phyloP scores from a whole-genome alignment of 2,888 invertebrate species.

The Alviniconcha strummeri region DNA sequence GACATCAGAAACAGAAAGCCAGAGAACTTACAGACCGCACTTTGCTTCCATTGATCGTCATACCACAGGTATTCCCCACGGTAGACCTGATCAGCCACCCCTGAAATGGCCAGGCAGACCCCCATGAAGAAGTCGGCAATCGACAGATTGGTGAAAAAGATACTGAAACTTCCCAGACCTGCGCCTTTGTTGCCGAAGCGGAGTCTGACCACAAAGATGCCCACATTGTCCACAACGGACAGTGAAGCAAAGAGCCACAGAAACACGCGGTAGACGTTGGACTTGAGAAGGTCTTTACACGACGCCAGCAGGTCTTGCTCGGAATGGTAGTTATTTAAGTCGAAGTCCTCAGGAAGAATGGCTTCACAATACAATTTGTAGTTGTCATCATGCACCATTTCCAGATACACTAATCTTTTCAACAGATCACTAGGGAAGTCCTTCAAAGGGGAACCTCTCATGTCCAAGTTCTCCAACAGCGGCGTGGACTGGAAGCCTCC shows the following conservation, averaged over 20 bases:
- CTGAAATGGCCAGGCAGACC: neutral
- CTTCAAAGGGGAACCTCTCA: neutral
- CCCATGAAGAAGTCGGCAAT: neutral
- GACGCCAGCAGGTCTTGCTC: neutral
- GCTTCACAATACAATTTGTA: neutral
- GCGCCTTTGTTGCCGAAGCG: neutral
- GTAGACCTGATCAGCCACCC: neutral
- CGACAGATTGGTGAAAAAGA: neutral
- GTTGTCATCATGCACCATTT: neutral
- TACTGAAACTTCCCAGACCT: neutral
- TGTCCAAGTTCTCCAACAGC: neutral
- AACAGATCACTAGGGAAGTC: neutral
- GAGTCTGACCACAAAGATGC: neutral
- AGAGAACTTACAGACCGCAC: neutral
- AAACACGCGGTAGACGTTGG: neutral
- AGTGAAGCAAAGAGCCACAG: neutral
- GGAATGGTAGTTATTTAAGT: neutral
- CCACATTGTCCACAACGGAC: neutral
- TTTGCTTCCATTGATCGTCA: neutral
- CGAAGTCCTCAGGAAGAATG: neutral
- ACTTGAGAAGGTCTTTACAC: neutral
- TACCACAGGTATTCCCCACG: neutral
- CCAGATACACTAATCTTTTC: neutral
- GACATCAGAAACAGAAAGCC: neutral
- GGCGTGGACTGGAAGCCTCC: neutral